Percentiles rank a stretch among this genome's conserved stretches.
Evolutionary conservation across 2,797 vertebrate genomes (phyloP).

Genomic region (Neostethus bicornis): DNA sequence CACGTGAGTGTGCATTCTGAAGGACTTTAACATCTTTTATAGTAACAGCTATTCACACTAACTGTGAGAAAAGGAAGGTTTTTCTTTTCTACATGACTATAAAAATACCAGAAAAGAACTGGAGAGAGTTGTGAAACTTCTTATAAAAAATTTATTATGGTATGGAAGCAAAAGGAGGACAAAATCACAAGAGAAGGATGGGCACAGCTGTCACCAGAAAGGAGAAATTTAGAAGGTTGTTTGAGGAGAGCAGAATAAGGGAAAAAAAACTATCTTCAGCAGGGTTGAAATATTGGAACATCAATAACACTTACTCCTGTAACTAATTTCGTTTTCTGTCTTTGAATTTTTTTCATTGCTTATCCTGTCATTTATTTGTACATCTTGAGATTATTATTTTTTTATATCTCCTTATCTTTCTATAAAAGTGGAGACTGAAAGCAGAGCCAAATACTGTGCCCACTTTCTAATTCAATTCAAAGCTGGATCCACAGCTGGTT

Average conservation of each 20-base stretch:
- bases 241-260: background rate
- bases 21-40: slow-evolving; percentile 31
- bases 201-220: background rate
- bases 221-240: background rate
- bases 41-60: background rate
- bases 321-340: slow-evolving; percentile 1
- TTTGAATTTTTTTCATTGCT: background rate
- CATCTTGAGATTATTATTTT: background rate
- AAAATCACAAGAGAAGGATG: slow-evolving; percentile 26
- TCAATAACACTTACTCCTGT: rapidly evolving
- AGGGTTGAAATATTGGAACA: background rate
- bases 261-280: background rate
- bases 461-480: too few relatives aligned
- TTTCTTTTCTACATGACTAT: slow-evolving; percentile 3
- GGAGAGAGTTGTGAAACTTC: background rate
- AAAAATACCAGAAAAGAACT: background rate
- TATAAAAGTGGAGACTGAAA: background rate
- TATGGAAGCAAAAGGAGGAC: slow-evolving; percentile 26
- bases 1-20: slow-evolving; percentile 13
- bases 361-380: background rate
- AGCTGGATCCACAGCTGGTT: too few relatives aligned
- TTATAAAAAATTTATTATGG: slow-evolving; percentile 39
- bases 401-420: background rate
- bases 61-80: slow-evolving; percentile 21
- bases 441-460: background rate